Evolutionary conservation across 2,888 invertebrate species (phyloP).

Genomic region (Tenodera sinensis): DNA sequence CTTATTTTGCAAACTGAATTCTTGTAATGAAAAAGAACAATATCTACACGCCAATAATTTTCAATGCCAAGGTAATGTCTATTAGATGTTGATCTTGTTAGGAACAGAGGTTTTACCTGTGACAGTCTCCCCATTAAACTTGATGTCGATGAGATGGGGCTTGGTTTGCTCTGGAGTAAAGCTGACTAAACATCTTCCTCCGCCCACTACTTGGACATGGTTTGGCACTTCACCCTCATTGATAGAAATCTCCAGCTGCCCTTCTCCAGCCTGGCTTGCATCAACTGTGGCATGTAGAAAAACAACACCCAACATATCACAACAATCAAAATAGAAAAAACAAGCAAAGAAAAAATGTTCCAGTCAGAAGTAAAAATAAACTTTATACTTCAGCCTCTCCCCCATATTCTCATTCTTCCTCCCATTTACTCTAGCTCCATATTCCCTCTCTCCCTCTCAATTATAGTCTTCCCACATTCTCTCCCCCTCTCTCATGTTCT

Average conservation of each 20-base stretch:
- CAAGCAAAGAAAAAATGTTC: no score
- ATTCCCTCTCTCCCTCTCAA: no score
- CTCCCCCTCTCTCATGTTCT: no score
- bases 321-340: no score
- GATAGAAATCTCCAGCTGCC: conserved; percentile 97
- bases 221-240: conserved; percentile 99
- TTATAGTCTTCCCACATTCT: no score
- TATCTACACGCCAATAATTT: background rate
- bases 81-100: no score
- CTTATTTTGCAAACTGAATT: background rate
- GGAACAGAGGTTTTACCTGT: conserved; percentile 61
- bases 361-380: no score
- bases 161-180: conserved; percentile 91
- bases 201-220: conserved; percentile 92
- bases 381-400: no score
- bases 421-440: no score
- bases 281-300: conserved; percentile 63
- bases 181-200: conserved; percentile 89
- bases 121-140: conserved; percentile 92
- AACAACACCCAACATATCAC: background rate
- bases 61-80: background rate
- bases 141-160: conserved; percentile 90
- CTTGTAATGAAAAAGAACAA: background rate
- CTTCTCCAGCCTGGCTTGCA: conserved; percentile 97
- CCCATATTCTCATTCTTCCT: no score